Conservation (phyloP, 2,888 invertebrate species). For the Caenorhabditis auriculariae region DNA sequence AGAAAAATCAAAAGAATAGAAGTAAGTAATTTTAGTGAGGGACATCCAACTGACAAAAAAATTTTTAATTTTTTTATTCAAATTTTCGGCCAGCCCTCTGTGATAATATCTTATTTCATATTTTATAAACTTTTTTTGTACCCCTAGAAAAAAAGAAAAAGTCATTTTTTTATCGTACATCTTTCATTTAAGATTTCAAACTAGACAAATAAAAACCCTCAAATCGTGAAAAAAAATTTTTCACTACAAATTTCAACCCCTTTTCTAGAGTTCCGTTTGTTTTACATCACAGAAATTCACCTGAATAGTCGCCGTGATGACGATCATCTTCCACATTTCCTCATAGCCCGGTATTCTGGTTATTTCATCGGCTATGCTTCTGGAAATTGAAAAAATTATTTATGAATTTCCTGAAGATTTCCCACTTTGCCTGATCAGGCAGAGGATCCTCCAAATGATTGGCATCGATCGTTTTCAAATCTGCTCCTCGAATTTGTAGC, state of each 20-base stretch:
- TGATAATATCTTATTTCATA: too few relatives aligned
- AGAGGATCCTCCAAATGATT: conserved; percentile 30
- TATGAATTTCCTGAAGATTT: not conserved
- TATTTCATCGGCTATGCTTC: conserved; percentile 27
- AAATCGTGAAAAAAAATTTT: not conserved
- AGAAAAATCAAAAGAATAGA: too few relatives aligned
- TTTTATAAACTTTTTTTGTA: too few relatives aligned
- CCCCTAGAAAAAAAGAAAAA: too few relatives aligned
- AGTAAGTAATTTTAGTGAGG: too few relatives aligned
- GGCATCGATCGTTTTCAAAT: conserved; percentile 28
- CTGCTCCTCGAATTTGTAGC: conserved; percentile 28
- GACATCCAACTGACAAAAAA: too few relatives aligned
- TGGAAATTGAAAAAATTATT: not conserved
- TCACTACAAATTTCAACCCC: not conserved
- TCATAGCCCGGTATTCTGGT: conserved; percentile 21
- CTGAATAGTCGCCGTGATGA: conserved; percentile 42
- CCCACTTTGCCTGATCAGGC: conserved; percentile 33
- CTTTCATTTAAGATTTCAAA: too few relatives aligned
- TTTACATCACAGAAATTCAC: conserved; percentile 2
- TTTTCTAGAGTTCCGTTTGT: too few relatives aligned
- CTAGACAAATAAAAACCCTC: too few relatives aligned
- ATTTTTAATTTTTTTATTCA: too few relatives aligned
- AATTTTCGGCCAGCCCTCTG: too few relatives aligned
- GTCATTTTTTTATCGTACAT: too few relatives aligned
- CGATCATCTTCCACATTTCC: conserved; percentile 44